Evolutionary conservation across 2,888 invertebrate species (phyloP), one percentile per base, ranked within the genome.

Genomic region (Antitype chi): DNA sequence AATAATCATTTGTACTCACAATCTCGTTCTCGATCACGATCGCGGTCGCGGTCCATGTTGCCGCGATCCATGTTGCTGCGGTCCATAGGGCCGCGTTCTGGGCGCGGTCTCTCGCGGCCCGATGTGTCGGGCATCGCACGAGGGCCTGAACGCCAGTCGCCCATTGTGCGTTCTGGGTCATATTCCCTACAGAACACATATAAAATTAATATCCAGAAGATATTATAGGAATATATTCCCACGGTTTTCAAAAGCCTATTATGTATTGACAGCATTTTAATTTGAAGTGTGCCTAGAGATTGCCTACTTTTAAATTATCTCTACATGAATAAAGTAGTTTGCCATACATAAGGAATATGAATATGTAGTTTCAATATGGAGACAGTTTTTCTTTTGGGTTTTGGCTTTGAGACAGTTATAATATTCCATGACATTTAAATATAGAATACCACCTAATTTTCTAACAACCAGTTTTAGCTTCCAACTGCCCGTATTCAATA

Each of bases 121-220:
- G 90, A 92, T 8, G 95, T 90, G 68, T 96, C 93, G 23, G 97
- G 95, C 83, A 97, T 97, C 4, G 97, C 97, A 49, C 98, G 96
- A 55, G 98, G 97, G 0, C 98, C 98, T 1, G 98, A 97, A 57
- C 98, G 97, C 98, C 98, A 98, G 93, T 98, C 98, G n/a, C 98
- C 98, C 87, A 97, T 97, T 7, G 98, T 97, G 68, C 98, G 97
- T 89, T 98, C 98, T 62, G 97, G 97, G 76, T 98, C 97, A 88
- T 98, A 97, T 57, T 96, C 95, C 88, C 97, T 96, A 89, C 32
- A 32, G n/a, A 38, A 63, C 5, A 72, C 20, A 2, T 60, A 25
- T 28, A n/a, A 32, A 6, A 43, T 63, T 49, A 25, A 23, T 62
- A 52, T 49, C 25, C n/a, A 17, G 25, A 23, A 70, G 4, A 28